Evolutionary conservation across 2,888 invertebrate species (phyloP).

Genomic region (Iselma pallidipennis): DNA sequence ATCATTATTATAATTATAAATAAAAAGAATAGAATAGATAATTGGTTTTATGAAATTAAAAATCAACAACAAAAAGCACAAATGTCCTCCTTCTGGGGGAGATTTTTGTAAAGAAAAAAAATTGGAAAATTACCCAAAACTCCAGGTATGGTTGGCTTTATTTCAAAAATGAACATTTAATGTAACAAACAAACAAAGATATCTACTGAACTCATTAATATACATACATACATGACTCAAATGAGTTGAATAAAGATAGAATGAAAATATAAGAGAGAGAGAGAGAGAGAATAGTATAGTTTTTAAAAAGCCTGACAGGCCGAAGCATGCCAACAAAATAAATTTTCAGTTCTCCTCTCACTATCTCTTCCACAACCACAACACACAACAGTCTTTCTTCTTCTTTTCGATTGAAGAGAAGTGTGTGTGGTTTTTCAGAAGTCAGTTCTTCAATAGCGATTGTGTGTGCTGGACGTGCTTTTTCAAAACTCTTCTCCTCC

Average conservation of each 20-base stretch:
- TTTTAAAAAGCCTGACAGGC: conserved; percentile 11
- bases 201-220: neutral
- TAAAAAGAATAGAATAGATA: neutral
- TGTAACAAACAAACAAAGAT: neutral
- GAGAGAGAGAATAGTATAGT: too few species aligned
- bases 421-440: too few species aligned
- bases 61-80: neutral
- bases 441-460: conserved; percentile 16
- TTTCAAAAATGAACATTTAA: neutral
- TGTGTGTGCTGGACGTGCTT: neutral
- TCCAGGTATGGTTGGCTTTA: neutral
- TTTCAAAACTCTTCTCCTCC: neutral
- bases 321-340: conserved; percentile 21
- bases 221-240: too few species aligned
- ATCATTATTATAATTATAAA: neutral
- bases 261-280: neutral
- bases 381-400: neutral
- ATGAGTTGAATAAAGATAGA: neutral
- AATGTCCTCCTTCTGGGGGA: too few species aligned
- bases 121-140: neutral
- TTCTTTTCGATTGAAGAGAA: neutral
- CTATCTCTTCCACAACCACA: neutral
- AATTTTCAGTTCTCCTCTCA: conserved; percentile 5
- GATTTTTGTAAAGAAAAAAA: too few species aligned
- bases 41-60: neutral